A percentile compares a stretch with the other conserved stretches of the same genome.
These are phyloP conservation scores for Clistopyga incitator DNA, from an alignment of 2,888 invertebrate genomes.

Conservation along the genomic window DNA sequence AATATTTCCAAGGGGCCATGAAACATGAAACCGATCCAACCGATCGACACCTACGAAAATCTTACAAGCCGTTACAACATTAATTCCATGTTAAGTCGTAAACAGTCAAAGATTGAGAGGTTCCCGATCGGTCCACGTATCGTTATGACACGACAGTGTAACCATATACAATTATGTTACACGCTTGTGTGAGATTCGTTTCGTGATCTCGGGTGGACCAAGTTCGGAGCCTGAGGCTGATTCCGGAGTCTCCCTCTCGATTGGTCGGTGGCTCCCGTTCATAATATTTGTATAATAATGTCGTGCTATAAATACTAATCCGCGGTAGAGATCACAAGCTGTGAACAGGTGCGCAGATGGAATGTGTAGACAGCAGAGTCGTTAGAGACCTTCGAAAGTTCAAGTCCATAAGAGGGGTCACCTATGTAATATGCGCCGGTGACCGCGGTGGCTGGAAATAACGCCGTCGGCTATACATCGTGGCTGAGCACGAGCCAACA, in stretches of 20 bases:
- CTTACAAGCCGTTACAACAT: neutral
- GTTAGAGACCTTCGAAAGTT: slow-evolving; percentile 69
- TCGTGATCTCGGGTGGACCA: slow-evolving; percentile 24
- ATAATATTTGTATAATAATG: neutral
- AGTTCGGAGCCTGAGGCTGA: slow-evolving; percentile 52
- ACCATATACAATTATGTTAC: slow-evolving; percentile 52
- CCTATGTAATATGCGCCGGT: slow-evolving; percentile 60
- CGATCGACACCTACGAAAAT: neutral
- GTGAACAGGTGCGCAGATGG: slow-evolving; percentile 1
- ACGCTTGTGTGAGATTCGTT: slow-evolving; percentile 11
- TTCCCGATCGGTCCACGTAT: slow-evolving; percentile 14
- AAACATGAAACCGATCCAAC: neutral
- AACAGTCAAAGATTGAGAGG: slow-evolving; percentile 46
- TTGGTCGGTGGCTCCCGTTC: neutral
- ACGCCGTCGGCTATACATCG: slow-evolving; percentile 65
- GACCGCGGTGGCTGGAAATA: slow-evolving; percentile 51
- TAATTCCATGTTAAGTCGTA: slow-evolving; percentile 40
- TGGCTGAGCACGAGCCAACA: slow-evolving; percentile 43
- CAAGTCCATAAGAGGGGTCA: slow-evolving; percentile 70
- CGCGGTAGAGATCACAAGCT: neutral
- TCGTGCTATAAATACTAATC: neutral
- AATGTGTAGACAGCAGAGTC: slow-evolving; percentile 1
- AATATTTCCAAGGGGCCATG: too few relatives aligned
- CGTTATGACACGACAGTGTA: slow-evolving; percentile 39
- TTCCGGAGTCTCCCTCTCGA: slow-evolving; percentile 11